Percentiles rank a stretch among this genome's conserved stretches.
Evolutionary conservation across 2,113 vertebrate species (phyloP).

Genomic region (Calonectris borealis): DNA sequence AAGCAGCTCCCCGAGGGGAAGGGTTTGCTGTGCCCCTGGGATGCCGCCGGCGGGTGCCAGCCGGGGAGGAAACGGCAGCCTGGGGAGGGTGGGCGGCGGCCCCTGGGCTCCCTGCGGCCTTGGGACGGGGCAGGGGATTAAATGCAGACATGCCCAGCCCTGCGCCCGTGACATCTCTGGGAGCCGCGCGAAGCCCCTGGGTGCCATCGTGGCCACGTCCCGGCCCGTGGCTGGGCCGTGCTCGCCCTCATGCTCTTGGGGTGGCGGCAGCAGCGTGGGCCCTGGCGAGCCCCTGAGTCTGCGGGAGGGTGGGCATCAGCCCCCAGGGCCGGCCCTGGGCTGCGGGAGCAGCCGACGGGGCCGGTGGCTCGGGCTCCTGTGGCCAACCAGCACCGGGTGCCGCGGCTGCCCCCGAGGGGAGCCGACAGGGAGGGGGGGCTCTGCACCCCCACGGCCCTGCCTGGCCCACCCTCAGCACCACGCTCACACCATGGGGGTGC

Average conservation of each 20-base stretch:
- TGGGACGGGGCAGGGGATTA: not conserved
- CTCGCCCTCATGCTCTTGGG: fast-evolving
- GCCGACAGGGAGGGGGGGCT: fast-evolving
- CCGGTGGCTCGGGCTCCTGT: not conserved
- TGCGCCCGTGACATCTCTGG: not conserved
- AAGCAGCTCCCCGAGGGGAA: fast-evolving
- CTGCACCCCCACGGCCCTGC: not conserved
- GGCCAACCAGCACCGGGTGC: not conserved
- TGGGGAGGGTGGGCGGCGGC: no score
- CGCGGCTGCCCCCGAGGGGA: fast-evolving
- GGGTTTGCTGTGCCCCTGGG: fast-evolving
- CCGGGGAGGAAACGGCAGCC: fast-evolving
- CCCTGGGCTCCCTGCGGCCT: fast-evolving
- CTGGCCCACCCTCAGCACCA: not conserved
- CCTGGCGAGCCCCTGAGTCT: not conserved
- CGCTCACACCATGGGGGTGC: fast-evolving
- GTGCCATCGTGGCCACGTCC: fast-evolving
- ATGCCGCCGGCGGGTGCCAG: fast-evolving
- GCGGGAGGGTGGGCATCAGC: not conserved
- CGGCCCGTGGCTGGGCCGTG: no score
- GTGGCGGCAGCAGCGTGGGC: fast-evolving
- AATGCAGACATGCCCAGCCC: not conserved
- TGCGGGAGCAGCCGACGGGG: not conserved
- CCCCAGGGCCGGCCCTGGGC: not conserved
- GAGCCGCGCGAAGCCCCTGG: fast-evolving